Evolutionary conservation across 1,140 invertebrate genomes (phyloP), one percentile per base, ranked within the genome.

Genomic region (Arctopsyche grandis): DNA sequence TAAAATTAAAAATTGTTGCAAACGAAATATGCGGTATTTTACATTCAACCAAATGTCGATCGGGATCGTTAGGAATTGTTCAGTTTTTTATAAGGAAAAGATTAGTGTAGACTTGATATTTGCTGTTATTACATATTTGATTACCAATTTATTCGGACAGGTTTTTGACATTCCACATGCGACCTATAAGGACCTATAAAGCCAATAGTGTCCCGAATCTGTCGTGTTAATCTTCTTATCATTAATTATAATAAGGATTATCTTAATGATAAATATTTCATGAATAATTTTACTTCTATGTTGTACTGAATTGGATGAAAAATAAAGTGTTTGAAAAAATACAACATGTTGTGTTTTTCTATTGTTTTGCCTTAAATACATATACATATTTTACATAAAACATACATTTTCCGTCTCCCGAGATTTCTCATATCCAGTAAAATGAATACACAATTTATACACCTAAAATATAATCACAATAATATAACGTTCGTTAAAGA

Each of bases 251-350:
- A 79, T 82, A 82, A 77, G 79, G 78, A 79, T 82, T 77, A 80
- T 70, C 58, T 69, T 81, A 63, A 80, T 78, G 76, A 69, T 66
- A 66, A 76, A 80, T 82, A 80, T 82, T 78, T 82, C 81, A 82
- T 82, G 77, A 73, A 82, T 82, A 79, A 82, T 82, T 82, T 82
- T 79, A 82, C 81, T 82, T 82, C 81, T 82, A 82, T 82, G 81
- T 82, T 82, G 81, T 82, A 82, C 81, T 82, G 81, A 82, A 82
- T 80, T 82, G 81, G 56, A 82, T 82, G 81, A 82, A 82, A 81
- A 82, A 82, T 82, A 82, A 82, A 82, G 81, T 82, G 81, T 82
- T 82, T 82, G 81, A 80, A 82, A 82, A 82, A 77, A 69, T 66
- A 10, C 9, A 26, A 26, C 76, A 80, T 75, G 21, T 48, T 14